These are phyloP conservation scores for Budorcas taxicolor DNA, from an alignment of 2,113 vertebrate species.

Conservation along the genomic window DNA sequence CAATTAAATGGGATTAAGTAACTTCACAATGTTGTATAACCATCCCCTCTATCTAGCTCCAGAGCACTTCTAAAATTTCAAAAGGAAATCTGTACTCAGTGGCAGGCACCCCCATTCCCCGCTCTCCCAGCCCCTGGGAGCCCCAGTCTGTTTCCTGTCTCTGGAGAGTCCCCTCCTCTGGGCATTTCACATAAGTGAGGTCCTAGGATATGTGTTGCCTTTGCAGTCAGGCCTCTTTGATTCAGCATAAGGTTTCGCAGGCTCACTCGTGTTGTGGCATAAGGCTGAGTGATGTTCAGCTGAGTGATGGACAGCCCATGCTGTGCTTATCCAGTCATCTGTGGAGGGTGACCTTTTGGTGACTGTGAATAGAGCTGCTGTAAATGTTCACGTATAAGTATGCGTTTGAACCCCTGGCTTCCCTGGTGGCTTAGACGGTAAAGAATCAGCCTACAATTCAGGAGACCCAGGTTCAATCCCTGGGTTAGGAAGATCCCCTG, in stretches of 20 bases:
- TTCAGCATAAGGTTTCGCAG: background rate
- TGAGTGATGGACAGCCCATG: rapidly evolving
- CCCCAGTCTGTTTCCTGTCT: background rate
- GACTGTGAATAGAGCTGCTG: background rate
- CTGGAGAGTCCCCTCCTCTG: too few relatives aligned
- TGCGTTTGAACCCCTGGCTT: background rate
- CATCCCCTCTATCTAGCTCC: background rate
- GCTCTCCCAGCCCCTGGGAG: rapidly evolving
- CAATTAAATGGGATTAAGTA: background rate
- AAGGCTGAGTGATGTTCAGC: background rate
- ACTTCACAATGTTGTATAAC: background rate
- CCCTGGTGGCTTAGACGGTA: background rate
- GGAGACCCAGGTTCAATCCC: background rate
- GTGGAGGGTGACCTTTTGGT: background rate
- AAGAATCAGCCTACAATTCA: background rate
- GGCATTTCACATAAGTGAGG: background rate
- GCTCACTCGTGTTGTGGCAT: too few relatives aligned
- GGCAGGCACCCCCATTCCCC: background rate
- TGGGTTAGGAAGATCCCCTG: background rate
- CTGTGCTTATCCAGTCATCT: background rate
- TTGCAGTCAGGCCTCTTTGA: background rate
- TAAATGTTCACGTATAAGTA: rapidly evolving
- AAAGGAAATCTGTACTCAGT: background rate
- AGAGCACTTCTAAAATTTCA: background rate
- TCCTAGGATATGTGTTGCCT: rapidly evolving